Evolutionary conservation across 2,113 vertebrate species (phyloP), one percentile per base, ranked within the genome.

Genomic region (Anhinga anhinga): DNA sequence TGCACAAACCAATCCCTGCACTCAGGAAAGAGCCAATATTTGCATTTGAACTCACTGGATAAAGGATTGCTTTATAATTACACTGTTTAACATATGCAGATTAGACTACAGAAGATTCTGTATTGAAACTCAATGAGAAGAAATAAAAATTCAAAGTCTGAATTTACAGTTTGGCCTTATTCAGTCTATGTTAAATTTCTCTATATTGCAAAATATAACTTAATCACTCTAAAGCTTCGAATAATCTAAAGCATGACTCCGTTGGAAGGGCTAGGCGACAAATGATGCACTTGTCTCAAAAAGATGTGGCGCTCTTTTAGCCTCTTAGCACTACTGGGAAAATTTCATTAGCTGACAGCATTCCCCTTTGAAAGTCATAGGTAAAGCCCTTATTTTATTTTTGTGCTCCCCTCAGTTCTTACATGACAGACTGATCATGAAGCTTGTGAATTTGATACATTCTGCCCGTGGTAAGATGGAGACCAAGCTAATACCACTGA

Each of bases 31-130:
- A 98, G 44, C 47, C 63, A 95, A 83, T 97, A 98, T 98, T 98
- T 98, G 95, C 97, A 98, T 98, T 98, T 98, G 97, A 98, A 98
- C 97, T 97, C 83, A 36, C 78, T 73, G 82, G 59, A 95, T 97
- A 97, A 98, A 97, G 38, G 47, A 95, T 93, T 20, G 9, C 83
- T 93, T 90, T 88, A 91, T 98, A 98, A 98, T 98, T 94, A 88
- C 80, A 90, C 92, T 95, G 36, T 88, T 95, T 97, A 98, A 98
- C 88, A 87, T 88, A 97, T 98, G 98, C 91, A 97, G 96, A 98
- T 98, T 96, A 97, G 95, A 96, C 91, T 92, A 82, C 40, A 89
- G 87, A 95, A 87, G 49, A 58, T 89, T 96, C 65, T 95, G 65
- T 93, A 92, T 73, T 93, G 72, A 97, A 98, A 93, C 59, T 90